A percentile compares a stretch with the other conserved stretches of the same genome.
Conservation (phyloP, 2,797 vertebrate species). For the Myiothlypis chrysogaster region DNA sequence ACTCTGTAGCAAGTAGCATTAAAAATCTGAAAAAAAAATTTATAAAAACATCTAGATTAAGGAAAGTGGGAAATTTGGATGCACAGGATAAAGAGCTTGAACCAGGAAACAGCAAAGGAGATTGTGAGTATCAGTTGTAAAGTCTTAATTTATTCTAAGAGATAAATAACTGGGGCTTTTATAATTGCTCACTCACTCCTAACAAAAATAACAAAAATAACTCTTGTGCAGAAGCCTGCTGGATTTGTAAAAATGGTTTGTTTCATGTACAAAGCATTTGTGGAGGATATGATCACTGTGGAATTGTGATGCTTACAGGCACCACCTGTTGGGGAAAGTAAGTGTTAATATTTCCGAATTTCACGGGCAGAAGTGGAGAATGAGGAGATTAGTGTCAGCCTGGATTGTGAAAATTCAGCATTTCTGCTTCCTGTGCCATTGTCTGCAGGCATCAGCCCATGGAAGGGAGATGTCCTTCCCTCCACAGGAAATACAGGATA, state of each 20-base stretch:
- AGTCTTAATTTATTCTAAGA: neutral
- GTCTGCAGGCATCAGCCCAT: neutral
- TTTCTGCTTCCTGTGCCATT: neutral
- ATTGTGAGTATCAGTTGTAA: neutral
- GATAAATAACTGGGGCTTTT: neutral
- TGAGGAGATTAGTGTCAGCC: neutral
- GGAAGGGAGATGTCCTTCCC: neutral
- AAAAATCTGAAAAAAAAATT: neutral
- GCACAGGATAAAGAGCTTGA: neutral
- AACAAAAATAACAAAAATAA: neutral
- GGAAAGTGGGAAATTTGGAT: neutral
- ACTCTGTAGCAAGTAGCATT: neutral
- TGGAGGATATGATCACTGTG: neutral
- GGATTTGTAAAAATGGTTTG: neutral
- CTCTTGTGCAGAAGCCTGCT: neutral
- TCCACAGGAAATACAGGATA: neutral
- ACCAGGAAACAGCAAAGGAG: neutral
- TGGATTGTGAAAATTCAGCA: neutral
- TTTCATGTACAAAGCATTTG: neutral
- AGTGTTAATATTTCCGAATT: constrained; percentile 8
- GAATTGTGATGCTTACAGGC: neutral
- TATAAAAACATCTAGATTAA: neutral
- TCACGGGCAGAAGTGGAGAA: neutral
- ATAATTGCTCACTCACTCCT: neutral
- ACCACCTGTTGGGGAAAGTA: constrained; percentile 1